Percentiles rank a stretch among this genome's conserved stretches.
Evolutionary conservation across 2,888 invertebrate genomes (phyloP).

Genomic region (Hydrotaea diabolus): DNA sequence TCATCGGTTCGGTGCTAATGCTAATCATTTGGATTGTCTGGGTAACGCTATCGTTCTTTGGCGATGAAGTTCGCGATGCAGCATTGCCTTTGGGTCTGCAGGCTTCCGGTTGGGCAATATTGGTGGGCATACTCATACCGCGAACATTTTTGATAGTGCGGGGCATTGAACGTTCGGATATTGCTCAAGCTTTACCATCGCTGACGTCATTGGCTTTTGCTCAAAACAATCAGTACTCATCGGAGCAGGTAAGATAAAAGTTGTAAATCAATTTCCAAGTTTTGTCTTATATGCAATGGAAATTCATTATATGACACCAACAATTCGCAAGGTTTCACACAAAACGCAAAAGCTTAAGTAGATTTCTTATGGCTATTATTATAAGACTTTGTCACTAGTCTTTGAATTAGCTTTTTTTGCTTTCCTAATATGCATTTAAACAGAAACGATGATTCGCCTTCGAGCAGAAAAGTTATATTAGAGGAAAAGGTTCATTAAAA

Average conservation of each 20-base stretch:
- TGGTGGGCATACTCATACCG: constrained; percentile 86
- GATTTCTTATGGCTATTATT: no score
- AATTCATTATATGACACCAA: no score
- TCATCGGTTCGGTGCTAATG: constrained; percentile 82
- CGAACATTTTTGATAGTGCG: constrained; percentile 86
- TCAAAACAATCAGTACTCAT: constrained; percentile 81
- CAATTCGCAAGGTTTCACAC: no score
- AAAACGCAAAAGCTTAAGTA: no score
- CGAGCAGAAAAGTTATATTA: no score
- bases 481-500: no score
- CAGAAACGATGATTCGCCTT: no score
- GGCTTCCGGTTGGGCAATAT: constrained; percentile 84
- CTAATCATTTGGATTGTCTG: constrained; percentile 84
- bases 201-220: constrained; percentile 80
- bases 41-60: constrained; percentile 82
- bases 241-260: constrained; percentile 79
- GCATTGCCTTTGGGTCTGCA: constrained; percentile 84
- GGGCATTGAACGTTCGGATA: constrained; percentile 84
- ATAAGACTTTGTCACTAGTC: no score
- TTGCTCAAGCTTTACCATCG: constrained; percentile 83
- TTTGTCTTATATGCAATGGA: no score
- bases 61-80: constrained; percentile 83
- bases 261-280: background rate
- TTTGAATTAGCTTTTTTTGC: no score
- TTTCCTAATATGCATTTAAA: no score